Evolutionary conservation across 2,888 invertebrate genomes (phyloP), one percentile per base, ranked within the genome.

Genomic region (Ligdia adustata): DNA sequence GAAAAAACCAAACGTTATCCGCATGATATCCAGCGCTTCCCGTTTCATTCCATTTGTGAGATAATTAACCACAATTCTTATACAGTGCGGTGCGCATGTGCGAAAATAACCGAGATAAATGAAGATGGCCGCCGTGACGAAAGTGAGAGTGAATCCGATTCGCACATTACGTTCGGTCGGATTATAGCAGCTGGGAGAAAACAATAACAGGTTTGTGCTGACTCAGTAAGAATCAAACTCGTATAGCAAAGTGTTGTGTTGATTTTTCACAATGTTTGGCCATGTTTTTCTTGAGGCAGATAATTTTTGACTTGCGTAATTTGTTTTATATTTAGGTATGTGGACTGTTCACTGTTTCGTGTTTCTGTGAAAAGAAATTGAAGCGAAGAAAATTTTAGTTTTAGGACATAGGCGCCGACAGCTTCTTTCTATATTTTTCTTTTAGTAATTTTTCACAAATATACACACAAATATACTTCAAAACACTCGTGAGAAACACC

Each of bases 31-130:
- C 16, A 16, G 3, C 3, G 5, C 16, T 16, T 4, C 16, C 3
- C 16, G 5, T 16, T 5, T 5, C 16, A 16, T 16, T 16, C 16
- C 3, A 16, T 39, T 27, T 16, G 12, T 7, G 9, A 31, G 38
- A 45, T 39, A 45, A 38, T 39, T 46, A 39, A 34, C 28, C 47
- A 32, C 39, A 44, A 39, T 50, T 33, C 37, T 16, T 5, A 16
- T 3, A 4, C 3, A 16, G 16, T 5, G 16, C 42, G 28, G 32
- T 67, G 76, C 79, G 80, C 80, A 79, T 79, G 79, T 72, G 72
- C 66, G 38, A 15, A 35, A 33, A n/a, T 16, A 55, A 72, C 40
- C 52, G 67, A 50, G 39, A 48, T 35, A 47, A 47, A 60, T 62
- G 50, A 14, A 60, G 57, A 60, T 57, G 55, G 35, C 45, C 39